phyloP scores from a whole-genome alignment of 2,797 vertebrate genomes.

The Acanthiza pusilla region DNA sequence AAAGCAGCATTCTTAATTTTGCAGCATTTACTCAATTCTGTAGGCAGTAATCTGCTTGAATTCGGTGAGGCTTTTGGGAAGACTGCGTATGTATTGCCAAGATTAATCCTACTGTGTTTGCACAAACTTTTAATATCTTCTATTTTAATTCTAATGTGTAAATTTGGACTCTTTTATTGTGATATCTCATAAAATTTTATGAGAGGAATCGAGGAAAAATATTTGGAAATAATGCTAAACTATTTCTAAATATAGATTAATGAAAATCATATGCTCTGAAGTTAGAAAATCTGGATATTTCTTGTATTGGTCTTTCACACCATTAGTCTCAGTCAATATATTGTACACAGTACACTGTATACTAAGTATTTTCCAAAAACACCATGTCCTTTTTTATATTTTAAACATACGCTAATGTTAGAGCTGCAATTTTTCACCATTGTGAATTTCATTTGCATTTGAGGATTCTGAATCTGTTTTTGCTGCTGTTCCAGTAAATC shows the following conservation, averaged over 20 bases:
- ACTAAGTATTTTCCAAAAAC: not conserved
- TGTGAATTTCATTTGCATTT: not conserved
- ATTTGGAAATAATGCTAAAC: not conserved
- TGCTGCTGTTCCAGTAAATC: not conserved
- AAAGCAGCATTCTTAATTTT: slow-evolving; percentile 6
- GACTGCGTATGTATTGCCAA: not conserved
- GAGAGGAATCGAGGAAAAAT: not conserved
- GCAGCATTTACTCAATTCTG: not conserved
- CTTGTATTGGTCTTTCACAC: not conserved
- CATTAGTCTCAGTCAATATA: not conserved
- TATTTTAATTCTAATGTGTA: not conserved
- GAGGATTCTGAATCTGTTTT: not conserved
- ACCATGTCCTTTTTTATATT: not conserved
- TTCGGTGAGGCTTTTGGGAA: not conserved
- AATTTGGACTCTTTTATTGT: not conserved
- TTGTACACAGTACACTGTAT: not conserved
- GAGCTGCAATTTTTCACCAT: accelerated
- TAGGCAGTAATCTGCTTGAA: not conserved
- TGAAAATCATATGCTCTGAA: not conserved
- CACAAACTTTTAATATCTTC: not conserved
- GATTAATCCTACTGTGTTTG: not conserved
- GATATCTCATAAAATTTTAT: not conserved
- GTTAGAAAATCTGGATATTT: not conserved
- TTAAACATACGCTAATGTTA: not conserved
- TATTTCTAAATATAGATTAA: not conserved